Base-by-base conservation (phyloP, 2,797 vertebrate genomes). In the Sebastolobus altivelis region DNA sequence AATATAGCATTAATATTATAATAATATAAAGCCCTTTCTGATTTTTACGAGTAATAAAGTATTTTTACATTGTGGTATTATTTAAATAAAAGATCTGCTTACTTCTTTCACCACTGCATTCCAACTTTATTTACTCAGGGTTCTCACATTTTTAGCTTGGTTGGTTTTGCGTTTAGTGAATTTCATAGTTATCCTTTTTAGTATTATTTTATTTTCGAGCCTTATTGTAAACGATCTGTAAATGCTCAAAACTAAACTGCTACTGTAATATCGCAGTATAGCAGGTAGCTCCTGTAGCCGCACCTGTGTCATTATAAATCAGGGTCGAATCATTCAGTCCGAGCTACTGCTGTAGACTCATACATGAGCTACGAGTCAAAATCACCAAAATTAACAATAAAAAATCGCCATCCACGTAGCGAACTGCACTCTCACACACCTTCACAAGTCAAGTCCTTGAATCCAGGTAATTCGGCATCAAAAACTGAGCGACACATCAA, bases 381-480 rank as follows among this genome's bases (percentile, higher is more conserved):
- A 72, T 20, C 58, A 13, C 9, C 25, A 3, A 81, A 71, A 1
- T 65, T 5, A 67, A 67, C 20, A 38, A 43, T 56, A 11, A 27
- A 59, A 72, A 73, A 59, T 0, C 14, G 2, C 1, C 6, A 49
- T 1, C 1, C 1, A 14, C 3, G 4, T 0, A 2, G 6, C 16
- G 14, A 13, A 7, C n/a, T 0, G 11, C 20, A 9, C 8, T 8
- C 0, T 12, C 60, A 85, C 92, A 55, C 76, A 93, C 91, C 91
- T 92, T 82, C 20, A 14, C 29, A n/a, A 11, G 33, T 60, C 22
- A 54, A 11, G 8, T 69, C 60, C 56, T 77, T 8, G 4, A 14
- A 43, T 85, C 75, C 72, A 35, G 49, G 67, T 10, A 62, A 72
- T 54, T 72, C 66, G 29, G 83, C 80, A 6, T 40, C 0, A 67